These are phyloP conservation scores for Onychomys leucogaster DNA, from an alignment of 2,797 vertebrate genomes.

Conservation along the genomic window DNA sequence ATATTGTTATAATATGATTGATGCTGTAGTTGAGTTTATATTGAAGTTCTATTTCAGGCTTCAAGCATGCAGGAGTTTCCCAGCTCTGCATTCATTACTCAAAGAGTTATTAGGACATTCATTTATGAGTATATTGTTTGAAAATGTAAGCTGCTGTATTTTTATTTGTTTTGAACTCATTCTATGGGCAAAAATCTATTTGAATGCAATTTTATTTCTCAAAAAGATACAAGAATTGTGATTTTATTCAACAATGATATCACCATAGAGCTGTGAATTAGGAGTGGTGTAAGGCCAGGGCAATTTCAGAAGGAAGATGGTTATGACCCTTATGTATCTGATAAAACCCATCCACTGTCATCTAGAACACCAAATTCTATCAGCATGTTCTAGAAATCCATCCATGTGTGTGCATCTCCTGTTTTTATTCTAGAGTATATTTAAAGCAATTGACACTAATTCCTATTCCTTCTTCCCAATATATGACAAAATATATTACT, in stretches of 20 bases:
- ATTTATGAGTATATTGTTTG: neutral
- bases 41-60: neutral
- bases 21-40: neutral
- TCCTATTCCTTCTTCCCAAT: neutral
- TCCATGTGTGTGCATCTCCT: neutral
- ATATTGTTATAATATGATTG: neutral
- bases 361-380: neutral
- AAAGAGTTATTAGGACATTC: neutral
- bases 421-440: neutral
- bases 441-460: slow-evolving; percentile 11
- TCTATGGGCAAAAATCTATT: neutral
- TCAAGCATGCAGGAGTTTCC: neutral
- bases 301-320: neutral
- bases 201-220: neutral
- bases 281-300: neutral
- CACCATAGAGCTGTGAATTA: neutral
- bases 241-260: neutral
- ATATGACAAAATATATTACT: neutral
- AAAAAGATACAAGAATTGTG: neutral
- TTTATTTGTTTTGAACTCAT: neutral
- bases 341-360: neutral
- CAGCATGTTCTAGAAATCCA: neutral
- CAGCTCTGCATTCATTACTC: neutral
- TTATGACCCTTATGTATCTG: neutral
- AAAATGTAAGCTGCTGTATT: neutral